Base-by-base conservation (phyloP, 2,888 invertebrate species). In the Philhelius pedissequus region DNA sequence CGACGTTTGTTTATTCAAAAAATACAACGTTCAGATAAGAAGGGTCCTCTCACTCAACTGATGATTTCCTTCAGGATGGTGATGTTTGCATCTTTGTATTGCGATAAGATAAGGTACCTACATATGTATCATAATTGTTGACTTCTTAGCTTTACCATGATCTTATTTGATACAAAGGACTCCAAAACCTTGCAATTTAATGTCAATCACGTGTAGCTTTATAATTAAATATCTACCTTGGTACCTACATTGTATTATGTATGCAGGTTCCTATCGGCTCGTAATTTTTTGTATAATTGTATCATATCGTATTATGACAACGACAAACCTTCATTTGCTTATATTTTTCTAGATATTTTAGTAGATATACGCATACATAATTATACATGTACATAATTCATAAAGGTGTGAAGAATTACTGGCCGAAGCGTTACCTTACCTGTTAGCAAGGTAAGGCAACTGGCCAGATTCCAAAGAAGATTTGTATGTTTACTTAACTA, bases 41-140 rank as follows among this genome's bases (percentile, higher is more conserved):
- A 71, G 43, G 76, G 71, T 76, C 71, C 76, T 84, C n/a, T n/a
- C n/a, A n/a, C n/a, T n/a, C 84, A 84, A 68, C 62, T 64, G 69
- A 64, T 79, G 64, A 79, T 79, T 70, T 68, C 40, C 52, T 52
- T n/a, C 40, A 69, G 78, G 66, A 70, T 75, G 71, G 48, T 70
- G 58, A 32, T 90, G 89, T 89, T 89, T 89, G 89, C 89, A 89
- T 89, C 89, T 88, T 88, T 88, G 87, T 88, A 89, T 86, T 58
- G 70, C 66, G 89, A 89, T 89, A 89, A 89, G 89, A 90, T 89
- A 89, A 89, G 64, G 52, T 70, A n/a, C n/a, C n/a, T n/a, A n/a
- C n/a, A n/a, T n/a, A n/a, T n/a, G n/a, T n/a, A 64, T 68, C 43
- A 74, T 69, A 62, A n/a, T 40, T 78, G 54, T 84, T 22, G 38